phyloP scores from a whole-genome alignment of 2,888 invertebrate species.

The Desoria tigrina region DNA sequence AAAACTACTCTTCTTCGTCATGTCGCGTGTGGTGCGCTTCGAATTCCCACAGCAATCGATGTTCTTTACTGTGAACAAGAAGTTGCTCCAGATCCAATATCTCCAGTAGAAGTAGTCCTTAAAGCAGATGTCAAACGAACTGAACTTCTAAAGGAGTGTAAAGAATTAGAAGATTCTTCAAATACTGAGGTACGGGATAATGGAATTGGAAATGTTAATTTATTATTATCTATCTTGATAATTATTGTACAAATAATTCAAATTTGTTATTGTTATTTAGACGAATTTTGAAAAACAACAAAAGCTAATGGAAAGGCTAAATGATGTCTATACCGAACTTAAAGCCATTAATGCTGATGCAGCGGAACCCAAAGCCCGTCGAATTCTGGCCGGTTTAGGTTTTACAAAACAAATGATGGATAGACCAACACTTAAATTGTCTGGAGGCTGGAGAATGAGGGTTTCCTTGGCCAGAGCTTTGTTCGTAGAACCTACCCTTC shows the following conservation, averaged over 20 bases:
- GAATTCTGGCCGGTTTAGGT: constrained; percentile 96
- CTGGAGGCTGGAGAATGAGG: constrained; percentile 97
- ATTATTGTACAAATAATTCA: neutral
- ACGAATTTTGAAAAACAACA: constrained; percentile 40
- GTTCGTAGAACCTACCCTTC: constrained; percentile 94
- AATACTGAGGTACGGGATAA: constrained; percentile 71
- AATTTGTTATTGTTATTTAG: constrained; percentile 23
- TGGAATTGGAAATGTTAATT: constrained; percentile 61
- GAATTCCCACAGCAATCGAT: constrained; percentile 93
- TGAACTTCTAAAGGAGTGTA: constrained; percentile 77
- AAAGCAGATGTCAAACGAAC: constrained; percentile 90
- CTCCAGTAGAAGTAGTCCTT: constrained; percentile 89
- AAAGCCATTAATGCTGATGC: constrained; percentile 97
- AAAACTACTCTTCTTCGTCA: constrained; percentile 96
- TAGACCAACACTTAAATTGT: constrained; percentile 70
- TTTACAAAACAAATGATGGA: constrained; percentile 80
- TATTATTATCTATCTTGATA: no score
- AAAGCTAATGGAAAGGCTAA: constrained; percentile 45
- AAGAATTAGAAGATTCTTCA: constrained; percentile 72
- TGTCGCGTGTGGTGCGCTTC: constrained; percentile 83
- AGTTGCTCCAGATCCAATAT: constrained; percentile 89
- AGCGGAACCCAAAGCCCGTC: constrained; percentile 91
- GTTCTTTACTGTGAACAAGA: constrained; percentile 97
- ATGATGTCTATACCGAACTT: constrained; percentile 84
- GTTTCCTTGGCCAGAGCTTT: constrained; percentile 94